Base-by-base conservation (phyloP, 2,113 vertebrate genomes). In the Varanus komodoensis region DNA sequence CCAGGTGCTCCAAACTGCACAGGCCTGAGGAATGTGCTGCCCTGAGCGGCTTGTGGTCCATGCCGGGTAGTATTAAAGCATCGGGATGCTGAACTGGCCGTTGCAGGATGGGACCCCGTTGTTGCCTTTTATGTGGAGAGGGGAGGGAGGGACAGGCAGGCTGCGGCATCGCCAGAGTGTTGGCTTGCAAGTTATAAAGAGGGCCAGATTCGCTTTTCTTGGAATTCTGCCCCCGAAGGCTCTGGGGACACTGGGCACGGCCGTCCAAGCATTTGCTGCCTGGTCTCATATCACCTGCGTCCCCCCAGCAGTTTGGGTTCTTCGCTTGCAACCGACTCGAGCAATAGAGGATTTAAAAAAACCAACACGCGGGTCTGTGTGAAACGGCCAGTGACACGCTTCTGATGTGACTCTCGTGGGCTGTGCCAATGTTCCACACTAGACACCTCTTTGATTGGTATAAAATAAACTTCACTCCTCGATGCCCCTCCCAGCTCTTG, bases 361-460 rank as follows among this genome's bases (percentile, higher is more conserved):
- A 1, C 38, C 1, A 44, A 44, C 38, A 44, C 38, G 3, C 38
- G 3, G n/a, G 44, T 50, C 32, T 75, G 25, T 68, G 25, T 84
- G 32, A 52, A 68, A 50, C 4, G 3, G 48, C 38, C n/a, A 17
- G 34, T 12, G 14, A 38, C 27, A 38, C 1, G 8, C 8, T 61
- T 74, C 29, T 57, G 52, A 57, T 11, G 32, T 61, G 38, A 21
- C 34, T 84, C 34, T n/a, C 48, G 1, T 0, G 2, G 77, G 2
- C 57, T 29, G 0, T 0, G n/a, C 80, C 52, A 3, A 0, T 29
- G 87, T 85, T 71, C 1, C 82, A 89, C 89, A 44, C 64, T 71
- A 67, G 82, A 92, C 8, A 38, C 0, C 86, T 38, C 87, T 95
- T 91, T 91, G 61, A 80, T 82, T 80, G 79, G 17, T 67, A 87